These are phyloP conservation scores for Cirrhinus mrigala DNA, from an alignment of 2,797 vertebrate species.

Conservation along the genomic window DNA sequence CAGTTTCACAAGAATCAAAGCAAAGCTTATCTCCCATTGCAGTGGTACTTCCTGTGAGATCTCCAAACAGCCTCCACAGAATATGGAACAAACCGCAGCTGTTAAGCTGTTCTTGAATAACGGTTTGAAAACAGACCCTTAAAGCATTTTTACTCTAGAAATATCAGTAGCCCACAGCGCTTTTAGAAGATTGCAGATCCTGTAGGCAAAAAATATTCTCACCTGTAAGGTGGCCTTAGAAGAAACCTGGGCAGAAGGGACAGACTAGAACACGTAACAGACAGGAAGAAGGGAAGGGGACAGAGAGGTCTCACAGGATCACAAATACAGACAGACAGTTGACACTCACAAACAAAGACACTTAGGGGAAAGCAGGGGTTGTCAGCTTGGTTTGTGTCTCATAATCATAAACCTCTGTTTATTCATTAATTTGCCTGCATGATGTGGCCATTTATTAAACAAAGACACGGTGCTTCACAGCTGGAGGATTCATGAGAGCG, in stretches of 20 bases:
- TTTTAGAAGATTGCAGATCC: slow-evolving; percentile 10
- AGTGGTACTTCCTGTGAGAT: slow-evolving; percentile 36
- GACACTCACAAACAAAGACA: slow-evolving; percentile 36
- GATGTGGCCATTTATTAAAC: slow-evolving; percentile 1
- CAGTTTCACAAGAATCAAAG: slow-evolving; percentile 13
- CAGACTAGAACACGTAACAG: slow-evolving; percentile 62
- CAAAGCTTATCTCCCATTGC: slow-evolving; percentile 34
- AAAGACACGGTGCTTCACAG: background rate
- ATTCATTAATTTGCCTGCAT: background rate
- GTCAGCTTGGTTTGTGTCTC: background rate
- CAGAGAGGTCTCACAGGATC: slow-evolving; percentile 55
- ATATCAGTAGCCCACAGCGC: background rate
- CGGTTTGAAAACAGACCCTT: background rate
- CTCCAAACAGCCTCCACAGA: background rate
- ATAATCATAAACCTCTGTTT: slow-evolving; percentile 3
- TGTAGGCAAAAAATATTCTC: slow-evolving; percentile 63
- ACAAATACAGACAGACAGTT: slow-evolving; percentile 46
- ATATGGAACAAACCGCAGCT: background rate
- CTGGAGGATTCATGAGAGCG: background rate
- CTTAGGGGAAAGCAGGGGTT: background rate
- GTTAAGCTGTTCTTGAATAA: background rate
- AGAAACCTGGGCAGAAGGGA: slow-evolving; percentile 71
- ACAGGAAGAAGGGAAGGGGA: slow-evolving; percentile 44
- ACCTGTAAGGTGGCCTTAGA: slow-evolving; percentile 74
- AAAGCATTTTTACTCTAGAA: background rate